Evolutionary conservation across 1,140 invertebrate genomes (phyloP).

Genomic region (Ganaspis sp.): DNA sequence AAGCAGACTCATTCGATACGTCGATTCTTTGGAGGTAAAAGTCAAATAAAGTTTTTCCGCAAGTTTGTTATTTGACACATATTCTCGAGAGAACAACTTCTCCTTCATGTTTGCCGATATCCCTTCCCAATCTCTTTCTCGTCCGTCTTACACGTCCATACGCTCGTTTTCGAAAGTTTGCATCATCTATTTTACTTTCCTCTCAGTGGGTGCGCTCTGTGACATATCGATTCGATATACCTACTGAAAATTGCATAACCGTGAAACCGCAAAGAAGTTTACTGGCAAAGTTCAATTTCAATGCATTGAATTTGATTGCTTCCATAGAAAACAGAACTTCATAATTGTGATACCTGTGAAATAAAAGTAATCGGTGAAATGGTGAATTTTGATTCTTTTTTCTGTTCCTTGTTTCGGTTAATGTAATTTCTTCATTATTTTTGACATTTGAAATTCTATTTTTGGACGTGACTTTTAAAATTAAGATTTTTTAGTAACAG

Average conservation of each 20-base stretch:
- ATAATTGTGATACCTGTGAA: neutral
- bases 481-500: no score
- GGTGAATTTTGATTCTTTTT: no score
- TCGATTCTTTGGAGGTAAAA: conserved; percentile 53
- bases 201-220: conserved; percentile 40
- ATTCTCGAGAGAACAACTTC: conserved; percentile 50
- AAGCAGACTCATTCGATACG: conserved; percentile 63
- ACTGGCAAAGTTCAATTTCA: neutral
- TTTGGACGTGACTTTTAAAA: no score
- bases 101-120: conserved; percentile 17
- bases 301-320: neutral
- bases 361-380: no score
- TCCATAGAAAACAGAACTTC: neutral
- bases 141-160: conserved; percentile 18
- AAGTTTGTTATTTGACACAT: conserved; percentile 54
- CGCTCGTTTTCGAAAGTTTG: conserved; percentile 41
- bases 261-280: neutral
- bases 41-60: conserved; percentile 56
- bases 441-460: no score
- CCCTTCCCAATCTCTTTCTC: conserved; percentile 6
- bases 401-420: no score
- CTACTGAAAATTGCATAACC: conserved; percentile 8
- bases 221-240: neutral
- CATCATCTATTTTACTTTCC: conserved; percentile 60
- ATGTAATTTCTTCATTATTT: no score